A percentile compares a stretch with the other conserved stretches of the same genome.
Evolutionary conservation across 2,888 invertebrate genomes (phyloP).

Genomic region (Gymnocheta viridis): DNA sequence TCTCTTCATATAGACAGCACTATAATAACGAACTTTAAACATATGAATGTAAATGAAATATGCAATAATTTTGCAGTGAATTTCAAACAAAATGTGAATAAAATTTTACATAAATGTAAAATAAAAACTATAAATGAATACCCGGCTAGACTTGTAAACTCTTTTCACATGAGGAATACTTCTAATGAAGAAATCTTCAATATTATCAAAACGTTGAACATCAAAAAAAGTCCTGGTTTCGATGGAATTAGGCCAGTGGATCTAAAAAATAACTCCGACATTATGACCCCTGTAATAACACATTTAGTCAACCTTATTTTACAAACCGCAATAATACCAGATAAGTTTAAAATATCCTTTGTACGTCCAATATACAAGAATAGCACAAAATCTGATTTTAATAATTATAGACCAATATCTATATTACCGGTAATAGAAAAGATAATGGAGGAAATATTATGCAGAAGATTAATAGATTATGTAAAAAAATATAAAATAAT

Average conservation of each 20-base stretch:
- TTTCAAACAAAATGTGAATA: too few relatives aligned
- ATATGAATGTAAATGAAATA: slow-evolving; percentile 3
- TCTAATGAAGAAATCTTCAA: slow-evolving; percentile 18
- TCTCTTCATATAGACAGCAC: slow-evolving; percentile 17
- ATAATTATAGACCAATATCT: too few relatives aligned
- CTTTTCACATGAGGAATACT: neutral
- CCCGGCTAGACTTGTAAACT: neutral
- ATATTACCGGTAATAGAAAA: neutral
- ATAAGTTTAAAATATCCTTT: neutral
- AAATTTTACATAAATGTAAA: slow-evolving; percentile 18
- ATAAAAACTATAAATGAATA: neutral
- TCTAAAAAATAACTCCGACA: slow-evolving; percentile 10
- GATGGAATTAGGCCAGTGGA: slow-evolving; percentile 31
- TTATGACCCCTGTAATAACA: neutral
- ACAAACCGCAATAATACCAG: neutral
- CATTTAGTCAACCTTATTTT: neutral
- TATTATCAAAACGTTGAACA: slow-evolving; percentile 16
- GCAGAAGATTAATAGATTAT: neutral
- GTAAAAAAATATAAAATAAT: slow-evolving; percentile 18
- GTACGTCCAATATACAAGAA: slow-evolving; percentile 19
- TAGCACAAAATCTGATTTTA: neutral
- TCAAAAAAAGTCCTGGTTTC: too few relatives aligned
- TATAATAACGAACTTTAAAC: slow-evolving; percentile 36
- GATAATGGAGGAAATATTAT: slow-evolving; percentile 20
- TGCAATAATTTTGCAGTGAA: slow-evolving; percentile 32